Percentiles rank a stretch among this genome's conserved stretches.
phyloP scores from a whole-genome alignment of 2,797 vertebrate species.

The Eulemur mongoz region DNA sequence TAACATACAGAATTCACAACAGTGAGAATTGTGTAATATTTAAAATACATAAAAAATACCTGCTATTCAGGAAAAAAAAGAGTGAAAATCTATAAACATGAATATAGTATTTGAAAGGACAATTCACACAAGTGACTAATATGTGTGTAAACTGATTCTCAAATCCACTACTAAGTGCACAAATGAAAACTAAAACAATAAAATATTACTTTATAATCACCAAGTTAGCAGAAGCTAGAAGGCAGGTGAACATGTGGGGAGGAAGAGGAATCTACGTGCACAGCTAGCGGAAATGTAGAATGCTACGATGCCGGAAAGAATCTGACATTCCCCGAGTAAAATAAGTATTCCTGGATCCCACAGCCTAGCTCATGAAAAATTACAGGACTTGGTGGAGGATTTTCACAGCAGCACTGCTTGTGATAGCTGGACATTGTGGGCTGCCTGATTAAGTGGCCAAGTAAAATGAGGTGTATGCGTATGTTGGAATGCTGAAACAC shows the following conservation, averaged over 20 bases:
- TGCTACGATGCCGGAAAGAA: not conserved
- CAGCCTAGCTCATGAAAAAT: not conserved
- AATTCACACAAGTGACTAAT: not conserved
- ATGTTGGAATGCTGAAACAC: not conserved
- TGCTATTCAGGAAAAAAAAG: not conserved
- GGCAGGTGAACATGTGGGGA: not conserved
- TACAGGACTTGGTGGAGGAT: not conserved
- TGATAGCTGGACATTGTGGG: not conserved
- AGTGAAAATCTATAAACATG: not conserved
- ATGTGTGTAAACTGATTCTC: not conserved
- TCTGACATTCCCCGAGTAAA: not conserved
- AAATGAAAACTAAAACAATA: constrained; percentile 15
- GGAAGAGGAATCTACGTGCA: not conserved
- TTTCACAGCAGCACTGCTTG: not conserved
- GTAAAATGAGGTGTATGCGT: not conserved
- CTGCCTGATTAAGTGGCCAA: not conserved
- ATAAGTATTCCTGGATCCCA: not conserved
- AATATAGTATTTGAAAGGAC: not conserved
- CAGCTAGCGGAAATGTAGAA: not conserved
- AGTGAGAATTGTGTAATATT: not conserved
- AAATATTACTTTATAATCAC: not conserved
- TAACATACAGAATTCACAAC: not conserved
- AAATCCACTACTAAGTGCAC: not conserved
- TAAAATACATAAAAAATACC: not conserved
- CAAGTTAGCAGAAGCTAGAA: not conserved